Percentiles rank a stretch among this genome's conserved stretches.
These are phyloP conservation scores for Neotoxoptera formosana DNA, from an alignment of 1,140 invertebrate genomes.

Conservation along the genomic window DNA sequence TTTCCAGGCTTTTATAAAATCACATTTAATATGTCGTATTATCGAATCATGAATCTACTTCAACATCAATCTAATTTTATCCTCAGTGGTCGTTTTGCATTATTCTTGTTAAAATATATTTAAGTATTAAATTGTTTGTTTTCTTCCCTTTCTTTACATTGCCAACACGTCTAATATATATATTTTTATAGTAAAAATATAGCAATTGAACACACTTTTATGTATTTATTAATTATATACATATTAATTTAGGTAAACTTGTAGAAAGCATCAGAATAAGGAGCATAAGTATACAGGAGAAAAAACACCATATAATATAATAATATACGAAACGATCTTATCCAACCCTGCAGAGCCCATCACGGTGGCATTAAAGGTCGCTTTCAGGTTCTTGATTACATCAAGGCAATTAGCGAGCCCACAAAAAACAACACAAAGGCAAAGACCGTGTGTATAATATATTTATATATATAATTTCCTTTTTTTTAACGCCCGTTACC, in stretches of 20 bases:
- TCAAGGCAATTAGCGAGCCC: slow-evolving; percentile 20
- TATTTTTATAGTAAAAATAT: neutral
- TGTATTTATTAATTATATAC: neutral
- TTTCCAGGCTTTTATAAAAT: neutral
- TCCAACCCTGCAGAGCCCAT: neutral
- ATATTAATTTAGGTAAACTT: neutral
- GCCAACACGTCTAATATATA: neutral
- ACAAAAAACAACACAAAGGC: slow-evolving; percentile 35
- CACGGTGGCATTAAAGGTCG: slow-evolving; percentile 40
- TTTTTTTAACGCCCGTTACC: slow-evolving; percentile 1
- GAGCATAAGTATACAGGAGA: neutral
- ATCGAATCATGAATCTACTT: neutral
- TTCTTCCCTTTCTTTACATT: neutral
- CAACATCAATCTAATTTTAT: neutral
- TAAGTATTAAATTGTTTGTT: neutral
- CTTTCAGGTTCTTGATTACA: slow-evolving; percentile 53
- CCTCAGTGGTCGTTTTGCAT: neutral
- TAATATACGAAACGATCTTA: slow-evolving; percentile 18
- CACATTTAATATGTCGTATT: neutral
- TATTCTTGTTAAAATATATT: neutral
- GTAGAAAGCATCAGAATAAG: neutral
- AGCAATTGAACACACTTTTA: neutral
- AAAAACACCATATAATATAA: neutral
- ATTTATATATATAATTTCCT: neutral
- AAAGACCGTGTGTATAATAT: neutral